Percentiles rank a stretch among this genome's conserved stretches.
These are phyloP conservation scores for Tribolium castaneum DNA, from an alignment of 1,140 invertebrate genomes.

Conservation along the genomic window DNA sequence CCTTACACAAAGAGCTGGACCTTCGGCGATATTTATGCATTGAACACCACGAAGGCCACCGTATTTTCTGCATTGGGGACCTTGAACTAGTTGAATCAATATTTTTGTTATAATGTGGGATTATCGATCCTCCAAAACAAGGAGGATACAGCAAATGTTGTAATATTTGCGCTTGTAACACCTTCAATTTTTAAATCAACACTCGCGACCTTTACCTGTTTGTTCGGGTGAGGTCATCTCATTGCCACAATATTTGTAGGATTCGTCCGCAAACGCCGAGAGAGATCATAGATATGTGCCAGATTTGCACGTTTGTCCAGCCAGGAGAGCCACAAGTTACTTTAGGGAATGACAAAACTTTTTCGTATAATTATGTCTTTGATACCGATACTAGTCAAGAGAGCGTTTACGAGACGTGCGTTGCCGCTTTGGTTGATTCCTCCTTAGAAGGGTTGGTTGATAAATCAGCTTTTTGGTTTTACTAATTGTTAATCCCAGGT, in stretches of 20 bases:
- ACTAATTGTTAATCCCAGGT: constrained; percentile 61
- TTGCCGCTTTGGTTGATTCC: constrained; percentile 85
- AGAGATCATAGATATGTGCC: constrained; percentile 95
- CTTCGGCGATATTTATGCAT: constrained; percentile 3
- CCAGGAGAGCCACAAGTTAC: constrained; percentile 91
- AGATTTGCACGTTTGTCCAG: constrained; percentile 90
- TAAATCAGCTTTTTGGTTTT: not conserved
- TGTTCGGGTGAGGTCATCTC: not conserved
- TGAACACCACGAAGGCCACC: not conserved
- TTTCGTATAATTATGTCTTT: constrained; percentile 98
- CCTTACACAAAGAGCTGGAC: not conserved
- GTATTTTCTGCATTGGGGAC: constrained; percentile 1
- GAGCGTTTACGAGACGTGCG: constrained; percentile 87
- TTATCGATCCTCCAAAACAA: not conserved
- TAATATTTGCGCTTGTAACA: not conserved
- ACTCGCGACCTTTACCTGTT: not conserved
- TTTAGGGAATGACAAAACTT: constrained; percentile 92
- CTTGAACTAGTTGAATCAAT: constrained; percentile 22
- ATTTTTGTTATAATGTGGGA: not conserved
- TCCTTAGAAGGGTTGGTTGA: constrained; percentile 78
- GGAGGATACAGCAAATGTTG: not conserved
- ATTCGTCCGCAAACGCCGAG: constrained; percentile 93
- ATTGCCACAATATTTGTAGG: constrained; percentile 69
- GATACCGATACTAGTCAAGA: constrained; percentile 79
- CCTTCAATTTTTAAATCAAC: not conserved